Conservation (phyloP, 1,140 invertebrate genomes). For the Matsumurasca onukii region DNA sequence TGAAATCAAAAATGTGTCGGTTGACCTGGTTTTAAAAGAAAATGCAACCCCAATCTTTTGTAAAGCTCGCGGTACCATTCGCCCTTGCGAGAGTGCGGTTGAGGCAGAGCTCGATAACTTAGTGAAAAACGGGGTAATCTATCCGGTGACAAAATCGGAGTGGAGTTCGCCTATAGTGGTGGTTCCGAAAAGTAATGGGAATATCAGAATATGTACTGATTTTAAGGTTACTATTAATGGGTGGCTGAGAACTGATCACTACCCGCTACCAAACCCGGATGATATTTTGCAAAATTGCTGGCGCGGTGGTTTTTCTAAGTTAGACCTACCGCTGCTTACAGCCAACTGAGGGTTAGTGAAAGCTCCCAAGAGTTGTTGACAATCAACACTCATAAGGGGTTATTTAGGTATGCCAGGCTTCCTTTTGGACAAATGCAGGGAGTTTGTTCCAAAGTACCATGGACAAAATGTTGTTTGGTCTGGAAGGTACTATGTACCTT, state of each 20-base stretch:
- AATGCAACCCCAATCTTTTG: constrained; percentile 43
- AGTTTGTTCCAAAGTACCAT: not conserved
- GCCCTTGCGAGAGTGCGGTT: constrained; percentile 42
- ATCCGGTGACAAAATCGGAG: constrained; percentile 44
- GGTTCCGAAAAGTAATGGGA: constrained; percentile 46
- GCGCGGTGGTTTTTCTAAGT: not conserved
- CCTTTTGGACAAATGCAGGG: not conserved
- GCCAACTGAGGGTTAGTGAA: not conserved
- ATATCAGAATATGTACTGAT: constrained; percentile 48
- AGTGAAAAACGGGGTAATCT: constrained; percentile 46
- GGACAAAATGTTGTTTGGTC: not conserved
- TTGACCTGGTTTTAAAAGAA: constrained; percentile 39
- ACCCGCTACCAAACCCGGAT: not conserved
- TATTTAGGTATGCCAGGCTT: not conserved
- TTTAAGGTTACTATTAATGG: constrained; percentile 42
- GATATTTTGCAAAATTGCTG: constrained; percentile 2
- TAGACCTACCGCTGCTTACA: not conserved
- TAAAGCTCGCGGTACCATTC: constrained; percentile 44
- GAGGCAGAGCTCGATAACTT: constrained; percentile 42
- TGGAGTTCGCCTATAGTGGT: constrained; percentile 51
- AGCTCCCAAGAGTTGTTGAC: not conserved
- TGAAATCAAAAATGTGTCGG: not conserved
- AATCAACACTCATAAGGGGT: not conserved
- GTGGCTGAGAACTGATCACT: not conserved
- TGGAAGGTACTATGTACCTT: not conserved